A percentile compares a stretch with the other conserved stretches of the same genome.
phyloP scores from a whole-genome alignment of 1,140 invertebrate genomes.

The Rhynchophorus ferrugineus region DNA sequence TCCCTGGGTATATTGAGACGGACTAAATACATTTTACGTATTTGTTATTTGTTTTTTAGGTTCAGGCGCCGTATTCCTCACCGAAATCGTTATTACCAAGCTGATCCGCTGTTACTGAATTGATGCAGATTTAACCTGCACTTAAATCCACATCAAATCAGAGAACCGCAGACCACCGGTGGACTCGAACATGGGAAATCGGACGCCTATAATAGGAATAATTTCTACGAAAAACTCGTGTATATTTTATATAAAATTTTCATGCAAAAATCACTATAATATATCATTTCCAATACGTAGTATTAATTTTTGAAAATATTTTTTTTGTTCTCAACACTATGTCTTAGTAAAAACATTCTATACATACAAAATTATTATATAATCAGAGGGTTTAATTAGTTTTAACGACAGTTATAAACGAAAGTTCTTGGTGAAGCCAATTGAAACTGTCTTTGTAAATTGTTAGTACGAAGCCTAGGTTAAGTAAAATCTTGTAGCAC shows the following conservation, averaged over 20 bases:
- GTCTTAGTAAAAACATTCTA: slow-evolving; percentile 4
- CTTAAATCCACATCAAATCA: background rate
- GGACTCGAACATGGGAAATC: no score
- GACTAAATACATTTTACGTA: slow-evolving; percentile 16
- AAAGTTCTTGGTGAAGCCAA: background rate
- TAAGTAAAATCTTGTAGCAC: background rate
- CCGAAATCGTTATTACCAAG: no score
- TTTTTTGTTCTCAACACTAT: background rate
- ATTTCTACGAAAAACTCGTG: slow-evolving; percentile 8
- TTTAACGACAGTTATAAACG: no score
- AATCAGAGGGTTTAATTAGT: slow-evolving; percentile 15
- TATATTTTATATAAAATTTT: slow-evolving; percentile 21
- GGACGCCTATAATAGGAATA: background rate
- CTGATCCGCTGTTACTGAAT: no score
- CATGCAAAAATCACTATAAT: slow-evolving; percentile 13
- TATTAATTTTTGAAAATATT: slow-evolving; percentile 7
- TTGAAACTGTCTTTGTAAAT: background rate
- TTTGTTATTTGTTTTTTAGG: slow-evolving; percentile 1
- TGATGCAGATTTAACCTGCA: slow-evolving; percentile 12
- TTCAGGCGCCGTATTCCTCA: no score
- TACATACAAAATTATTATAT: slow-evolving; percentile 16
- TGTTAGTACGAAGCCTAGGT: slow-evolving; percentile 7
- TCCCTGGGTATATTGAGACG: slow-evolving; percentile 20
- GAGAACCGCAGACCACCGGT: no score
- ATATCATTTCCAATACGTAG: slow-evolving; percentile 2